These are phyloP conservation scores for Clepsis dumicolana DNA, from an alignment of 2,888 invertebrate species.

Conservation along the genomic window DNA sequence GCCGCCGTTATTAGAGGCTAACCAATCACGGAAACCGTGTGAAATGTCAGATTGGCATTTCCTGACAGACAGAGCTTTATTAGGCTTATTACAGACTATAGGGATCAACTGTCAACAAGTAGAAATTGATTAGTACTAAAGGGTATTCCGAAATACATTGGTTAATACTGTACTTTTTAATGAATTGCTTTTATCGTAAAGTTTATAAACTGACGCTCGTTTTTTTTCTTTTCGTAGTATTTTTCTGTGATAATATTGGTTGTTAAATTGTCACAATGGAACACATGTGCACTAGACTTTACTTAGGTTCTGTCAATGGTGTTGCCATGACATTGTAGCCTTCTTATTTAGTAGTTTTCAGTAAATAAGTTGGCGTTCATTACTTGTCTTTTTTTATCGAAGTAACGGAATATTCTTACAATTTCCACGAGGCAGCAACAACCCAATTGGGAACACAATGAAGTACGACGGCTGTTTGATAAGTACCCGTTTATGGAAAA, in stretches of 20 bases:
- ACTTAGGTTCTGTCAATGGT: not conserved
- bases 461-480: too few relatives aligned
- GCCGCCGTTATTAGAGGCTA: conserved; percentile 37
- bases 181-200: not conserved
- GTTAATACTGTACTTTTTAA: not conserved
- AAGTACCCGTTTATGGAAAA: too few relatives aligned
- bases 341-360: conserved; percentile 8
- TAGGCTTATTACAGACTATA: conserved; percentile 36
- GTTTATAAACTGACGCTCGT: not conserved
- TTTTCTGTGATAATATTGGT: not conserved
- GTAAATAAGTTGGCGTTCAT: too few relatives aligned
- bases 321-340: conserved; percentile 18
- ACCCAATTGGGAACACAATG: too few relatives aligned
- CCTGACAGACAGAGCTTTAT: conserved; percentile 38
- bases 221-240: not conserved
- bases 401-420: too few relatives aligned
- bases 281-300: conserved; percentile 17
- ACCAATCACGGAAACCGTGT: conserved; percentile 34
- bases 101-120: not conserved
- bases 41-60: conserved; percentile 42
- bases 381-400: not conserved
- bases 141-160: not conserved
- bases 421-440: too few relatives aligned
- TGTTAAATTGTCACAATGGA: not conserved
- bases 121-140: not conserved